Evolutionary conservation across 2,113 vertebrate genomes (phyloP), one percentile per base, ranked within the genome.

Genomic region (Ovibos moschatus): DNA sequence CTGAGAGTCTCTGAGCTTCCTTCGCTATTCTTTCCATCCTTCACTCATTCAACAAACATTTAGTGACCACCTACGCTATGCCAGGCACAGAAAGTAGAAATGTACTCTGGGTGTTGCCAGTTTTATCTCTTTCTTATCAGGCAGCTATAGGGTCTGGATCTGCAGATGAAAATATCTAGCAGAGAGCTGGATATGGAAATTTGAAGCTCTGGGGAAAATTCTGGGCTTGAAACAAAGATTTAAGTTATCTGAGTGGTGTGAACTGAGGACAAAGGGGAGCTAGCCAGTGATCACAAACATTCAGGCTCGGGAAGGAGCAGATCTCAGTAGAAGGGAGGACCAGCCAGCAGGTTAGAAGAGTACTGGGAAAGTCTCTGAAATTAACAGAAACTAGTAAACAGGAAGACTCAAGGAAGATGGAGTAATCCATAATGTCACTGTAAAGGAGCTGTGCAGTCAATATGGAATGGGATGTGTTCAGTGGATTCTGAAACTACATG

Each of bases 61-160:
- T 45, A 23, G 30, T 30, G 7, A 62, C 21, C 12, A 4, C 28
- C 2, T 64, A 3, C 4, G 47, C 25, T 51, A 27, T 15, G 28
- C 53, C 64, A 8, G 45, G 53, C 40, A 2, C 0, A 8, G n/a
- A 10, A 23, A 33, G 1, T 1, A 50, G 53, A 55, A 2, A 40
- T 4, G 1, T 11, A 8, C 1, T 5, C 12, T 11, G 17, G 7
- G 4, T 12, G 3, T 9, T 27, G 7, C 16, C 19, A 12, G 27
- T 17, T 11, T 53, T 11, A 33, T 40, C 33, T 58, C 28, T 58
- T n/a, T 15, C 23, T n/a, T 47, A 10, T 10, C 2, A 0, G 2
- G 2, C 1, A 36, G 25, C 5, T 19, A 1, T 0, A 1, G 17
- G 5, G 9, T 30, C 79, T 86, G 19, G 3, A 53, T 14, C 3